Percentiles rank a stretch among this genome's conserved stretches.
phyloP scores from a whole-genome alignment of 2,888 invertebrate genomes.

The Acanthosepion esculentum region DNA sequence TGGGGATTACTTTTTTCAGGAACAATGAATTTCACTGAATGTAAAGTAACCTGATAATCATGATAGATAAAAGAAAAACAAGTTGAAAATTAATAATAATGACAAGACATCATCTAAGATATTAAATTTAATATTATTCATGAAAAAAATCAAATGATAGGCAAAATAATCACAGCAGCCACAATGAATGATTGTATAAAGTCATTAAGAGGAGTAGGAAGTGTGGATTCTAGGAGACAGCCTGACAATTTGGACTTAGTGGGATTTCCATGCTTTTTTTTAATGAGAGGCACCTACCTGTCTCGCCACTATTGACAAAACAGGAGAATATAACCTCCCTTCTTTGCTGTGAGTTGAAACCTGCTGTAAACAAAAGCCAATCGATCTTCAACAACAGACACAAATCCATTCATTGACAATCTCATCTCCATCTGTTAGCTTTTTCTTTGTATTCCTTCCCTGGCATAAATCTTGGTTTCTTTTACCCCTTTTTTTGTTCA shows the following conservation, averaged over 20 bases:
- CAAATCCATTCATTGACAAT: constrained; percentile 12
- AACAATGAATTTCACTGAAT: too few species aligned
- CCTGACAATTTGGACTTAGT: not conserved
- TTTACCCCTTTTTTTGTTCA: not conserved
- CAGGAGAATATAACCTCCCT: not conserved
- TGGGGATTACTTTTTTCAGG: too few species aligned
- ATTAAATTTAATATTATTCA: too few species aligned
- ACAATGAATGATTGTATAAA: too few species aligned
- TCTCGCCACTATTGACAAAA: not conserved
- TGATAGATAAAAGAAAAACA: too few species aligned
- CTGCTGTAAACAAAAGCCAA: not conserved
- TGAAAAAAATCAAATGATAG: too few species aligned
- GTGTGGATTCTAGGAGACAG: not conserved
- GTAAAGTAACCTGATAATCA: too few species aligned
- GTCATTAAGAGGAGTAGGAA: not conserved
- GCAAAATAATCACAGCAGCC: too few species aligned
- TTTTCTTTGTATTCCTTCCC: not conserved
- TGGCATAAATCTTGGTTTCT: not conserved
- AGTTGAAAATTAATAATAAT: too few species aligned
- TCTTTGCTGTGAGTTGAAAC: not conserved
- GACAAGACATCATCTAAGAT: too few species aligned
- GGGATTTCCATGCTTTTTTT: not conserved
- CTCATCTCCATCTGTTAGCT: not conserved
- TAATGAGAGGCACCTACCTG: not conserved
- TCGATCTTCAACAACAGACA: not conserved